These are phyloP conservation scores for Miniopterus natalensis DNA, from an alignment of 2,113 vertebrate species.

Conservation along the genomic window DNA sequence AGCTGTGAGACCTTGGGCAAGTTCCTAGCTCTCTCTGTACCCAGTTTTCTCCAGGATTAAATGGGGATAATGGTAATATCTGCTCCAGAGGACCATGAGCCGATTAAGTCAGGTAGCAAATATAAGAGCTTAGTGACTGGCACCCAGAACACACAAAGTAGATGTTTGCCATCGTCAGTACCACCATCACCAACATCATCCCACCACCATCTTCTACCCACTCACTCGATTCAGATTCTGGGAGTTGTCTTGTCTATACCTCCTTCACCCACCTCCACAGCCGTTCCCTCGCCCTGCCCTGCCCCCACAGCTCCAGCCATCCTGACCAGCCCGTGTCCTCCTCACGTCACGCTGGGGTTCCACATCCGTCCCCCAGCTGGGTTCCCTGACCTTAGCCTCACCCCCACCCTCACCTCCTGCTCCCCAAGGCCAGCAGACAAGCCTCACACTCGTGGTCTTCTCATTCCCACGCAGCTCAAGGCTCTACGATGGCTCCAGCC, in stretches of 20 bases:
- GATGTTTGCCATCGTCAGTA: not conserved
- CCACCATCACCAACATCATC: not conserved
- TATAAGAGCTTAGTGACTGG: not conserved
- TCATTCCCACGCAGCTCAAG: not conserved
- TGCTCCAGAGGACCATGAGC: not conserved
- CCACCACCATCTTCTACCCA: not conserved
- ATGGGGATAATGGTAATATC: fast-evolving
- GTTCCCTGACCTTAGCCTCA: not conserved
- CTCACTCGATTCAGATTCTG: not conserved
- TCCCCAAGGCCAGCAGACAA: not conserved
- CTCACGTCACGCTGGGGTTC: fast-evolving
- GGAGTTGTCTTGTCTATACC: not conserved
- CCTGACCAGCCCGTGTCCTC: not conserved
- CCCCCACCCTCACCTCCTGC: fast-evolving
- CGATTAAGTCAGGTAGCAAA: not conserved
- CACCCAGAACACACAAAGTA: not conserved
- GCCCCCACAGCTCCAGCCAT: not conserved
- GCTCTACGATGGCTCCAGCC: fast-evolving
- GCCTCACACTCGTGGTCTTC: not conserved
- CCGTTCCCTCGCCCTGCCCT: no score
- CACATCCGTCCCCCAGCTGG: fast-evolving
- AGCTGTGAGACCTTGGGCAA: not conserved
- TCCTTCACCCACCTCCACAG: not conserved
- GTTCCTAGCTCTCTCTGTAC: not conserved
- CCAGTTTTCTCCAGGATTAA: not conserved